These are phyloP conservation scores for Cinara cedri DNA, from an alignment of 2,888 invertebrate genomes.

Conservation along the genomic window DNA sequence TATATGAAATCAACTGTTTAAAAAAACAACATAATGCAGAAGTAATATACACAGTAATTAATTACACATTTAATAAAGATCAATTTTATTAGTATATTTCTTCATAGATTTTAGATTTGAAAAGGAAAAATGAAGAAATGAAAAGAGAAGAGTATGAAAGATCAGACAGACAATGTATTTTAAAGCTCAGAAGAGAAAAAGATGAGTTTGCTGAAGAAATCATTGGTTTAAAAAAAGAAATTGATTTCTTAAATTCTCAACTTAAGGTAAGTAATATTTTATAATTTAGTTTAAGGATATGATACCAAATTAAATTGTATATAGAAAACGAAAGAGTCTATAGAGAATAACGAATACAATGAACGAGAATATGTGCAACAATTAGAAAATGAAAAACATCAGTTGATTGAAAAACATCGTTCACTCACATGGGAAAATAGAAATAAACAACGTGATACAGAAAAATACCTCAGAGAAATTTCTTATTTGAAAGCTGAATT, in stretches of 20 bases:
- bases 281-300: background rate
- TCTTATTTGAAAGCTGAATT: constrained; percentile 43
- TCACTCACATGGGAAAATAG: constrained; percentile 48
- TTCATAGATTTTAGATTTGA: constrained; percentile 44
- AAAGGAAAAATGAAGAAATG: constrained; percentile 37
- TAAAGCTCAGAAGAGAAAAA: constrained; percentile 51
- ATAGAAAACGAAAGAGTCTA: constrained; percentile 45
- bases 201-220: constrained; percentile 37
- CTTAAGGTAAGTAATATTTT: constrained; percentile 13
- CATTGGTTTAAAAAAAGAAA: constrained; percentile 48
- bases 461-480: constrained; percentile 32
- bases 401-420: constrained; percentile 48
- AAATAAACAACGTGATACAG: constrained; percentile 35
- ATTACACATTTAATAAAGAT: background rate
- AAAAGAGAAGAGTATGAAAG: constrained; percentile 18
- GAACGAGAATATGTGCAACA: constrained; percentile 49
- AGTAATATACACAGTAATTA: constrained; percentile 13
- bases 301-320: background rate
- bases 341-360: constrained; percentile 50
- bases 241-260: constrained; percentile 49
- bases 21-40: constrained; percentile 46
- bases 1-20: constrained; percentile 49
- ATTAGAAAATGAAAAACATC: constrained; percentile 48
- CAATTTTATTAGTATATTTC: background rate
- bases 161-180: constrained; percentile 35